Evolutionary conservation across 1,140 invertebrate species (phyloP).

Genomic region (Papilio polytes): DNA sequence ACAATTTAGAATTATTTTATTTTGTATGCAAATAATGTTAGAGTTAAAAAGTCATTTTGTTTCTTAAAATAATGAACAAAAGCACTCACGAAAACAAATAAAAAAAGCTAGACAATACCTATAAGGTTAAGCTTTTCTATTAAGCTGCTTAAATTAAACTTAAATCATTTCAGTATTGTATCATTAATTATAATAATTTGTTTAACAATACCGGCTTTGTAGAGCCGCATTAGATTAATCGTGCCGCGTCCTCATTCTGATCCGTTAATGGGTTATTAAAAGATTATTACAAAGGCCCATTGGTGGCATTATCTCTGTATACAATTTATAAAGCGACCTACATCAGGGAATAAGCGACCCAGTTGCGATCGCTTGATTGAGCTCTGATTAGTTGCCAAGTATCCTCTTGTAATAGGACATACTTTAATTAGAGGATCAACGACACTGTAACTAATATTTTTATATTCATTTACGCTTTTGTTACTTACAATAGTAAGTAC

Average conservation of each 20-base stretch:
- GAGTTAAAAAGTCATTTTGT: background rate
- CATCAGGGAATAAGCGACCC: constrained; percentile 49
- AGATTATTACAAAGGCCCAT: constrained; percentile 35
- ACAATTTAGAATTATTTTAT: no score
- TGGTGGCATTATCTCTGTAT: constrained; percentile 34
- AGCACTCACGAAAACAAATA: background rate
- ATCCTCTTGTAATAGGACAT: background rate
- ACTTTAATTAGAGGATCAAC: background rate
- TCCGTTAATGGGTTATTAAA: constrained; percentile 39
- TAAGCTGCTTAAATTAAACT: background rate
- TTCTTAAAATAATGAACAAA: background rate
- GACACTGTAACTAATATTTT: background rate
- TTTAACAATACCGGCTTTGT: constrained; percentile 32
- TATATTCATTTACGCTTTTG: no score
- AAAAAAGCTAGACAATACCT: background rate
- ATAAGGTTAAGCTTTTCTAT: background rate
- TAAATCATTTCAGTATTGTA: constrained; percentile 2
- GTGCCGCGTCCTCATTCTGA: constrained; percentile 34
- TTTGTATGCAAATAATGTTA: background rate
- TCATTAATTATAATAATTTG: constrained; percentile 7
- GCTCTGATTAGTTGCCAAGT: constrained; percentile 43
- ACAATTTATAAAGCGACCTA: constrained; percentile 46
- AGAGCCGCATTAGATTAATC: constrained; percentile 43
- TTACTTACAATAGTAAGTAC: no score
- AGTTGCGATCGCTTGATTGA: constrained; percentile 56